Base-by-base conservation (phyloP, 2,113 vertebrate genomes). In the Gnathonemus longibarbis region DNA sequence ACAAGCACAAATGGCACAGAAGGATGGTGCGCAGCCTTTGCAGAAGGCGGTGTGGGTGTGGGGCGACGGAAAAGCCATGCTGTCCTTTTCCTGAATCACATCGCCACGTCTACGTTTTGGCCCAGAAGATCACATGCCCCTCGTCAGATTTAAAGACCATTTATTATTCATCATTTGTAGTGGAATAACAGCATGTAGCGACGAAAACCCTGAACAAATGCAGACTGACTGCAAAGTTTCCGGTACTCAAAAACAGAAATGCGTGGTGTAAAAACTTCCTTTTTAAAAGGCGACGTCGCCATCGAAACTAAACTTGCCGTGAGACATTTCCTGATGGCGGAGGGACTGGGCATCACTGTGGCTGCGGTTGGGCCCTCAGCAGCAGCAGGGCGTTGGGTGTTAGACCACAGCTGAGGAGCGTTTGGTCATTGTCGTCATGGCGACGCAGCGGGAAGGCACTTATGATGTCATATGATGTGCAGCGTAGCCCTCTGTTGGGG, bases 381-480 rank as follows among this genome's bases (percentile, higher is more conserved):
- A 98, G 92, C 83, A 99, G 91, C 0, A 94, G 92, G 0, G 96
- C 94, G 0, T 92, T 98, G 53, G 95, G 94, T 1, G 91, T 93
- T 74, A 99, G 95, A 39, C 97, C 98, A 3, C 94, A 96, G 0
- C 94, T 95, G 88, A 92, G 94, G 7, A 99, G 95, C 0, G 96
- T 97, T 91, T 93, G 94, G 13, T 92, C 0, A 13, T 94, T 92
- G 0, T 99, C 95, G 0, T 48, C 17, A 86, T 97, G 98, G 92
- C 94, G 92, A 7, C 90, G 88, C 62, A 88, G 93, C 27, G 98
- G 98, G 89, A 96, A 96, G 0, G 93, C 91, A 3, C 96, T 97
- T 94, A 98, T 94, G 95, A 99, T 97, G 93, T 99, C 97, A 85
- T 97, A 99, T 0, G 90, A 91, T 6, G 91, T 0, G 0, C 90